Conservation (phyloP, 2,113 vertebrate genomes). For the Numida meleagris region DNA sequence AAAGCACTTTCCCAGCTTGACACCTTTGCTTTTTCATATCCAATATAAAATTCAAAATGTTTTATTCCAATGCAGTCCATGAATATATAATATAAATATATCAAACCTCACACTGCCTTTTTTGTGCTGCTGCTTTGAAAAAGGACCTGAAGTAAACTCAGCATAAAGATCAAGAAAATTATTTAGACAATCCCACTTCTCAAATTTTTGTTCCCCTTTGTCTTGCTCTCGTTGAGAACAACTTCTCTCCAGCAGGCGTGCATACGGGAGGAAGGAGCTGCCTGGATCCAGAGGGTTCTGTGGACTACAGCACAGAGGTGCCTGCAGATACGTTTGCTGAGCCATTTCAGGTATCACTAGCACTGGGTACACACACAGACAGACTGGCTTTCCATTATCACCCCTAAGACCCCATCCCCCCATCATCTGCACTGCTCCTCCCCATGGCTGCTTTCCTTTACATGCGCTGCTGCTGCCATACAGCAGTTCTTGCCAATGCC, state of each 20-base stretch:
- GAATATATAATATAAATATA: conserved; percentile 40
- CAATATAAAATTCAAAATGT: conserved; percentile 54
- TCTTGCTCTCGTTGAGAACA: background rate
- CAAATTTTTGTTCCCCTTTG: background rate
- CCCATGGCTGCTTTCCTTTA: background rate
- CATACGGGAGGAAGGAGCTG: background rate
- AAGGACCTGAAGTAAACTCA: background rate
- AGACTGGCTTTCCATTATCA: background rate
- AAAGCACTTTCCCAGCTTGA: conserved; percentile 37
- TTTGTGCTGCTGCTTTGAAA: conserved; percentile 25
- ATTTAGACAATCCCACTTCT: background rate
- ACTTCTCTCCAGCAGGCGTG: background rate
- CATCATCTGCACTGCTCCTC: background rate
- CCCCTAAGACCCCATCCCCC: background rate
- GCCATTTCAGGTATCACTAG: background rate
- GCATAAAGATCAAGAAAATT: background rate
- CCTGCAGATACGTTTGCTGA: background rate
- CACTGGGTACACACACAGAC: no score
- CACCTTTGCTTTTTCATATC: conserved; percentile 30
- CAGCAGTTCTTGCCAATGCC: background rate
- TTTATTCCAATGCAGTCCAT: background rate
- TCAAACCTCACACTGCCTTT: background rate
- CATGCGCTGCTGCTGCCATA: rapidly evolving
- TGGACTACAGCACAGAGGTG: background rate
- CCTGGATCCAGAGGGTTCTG: background rate